phyloP scores from a whole-genome alignment of 2,888 invertebrate species.

The Noctuana brunneofusca region DNA sequence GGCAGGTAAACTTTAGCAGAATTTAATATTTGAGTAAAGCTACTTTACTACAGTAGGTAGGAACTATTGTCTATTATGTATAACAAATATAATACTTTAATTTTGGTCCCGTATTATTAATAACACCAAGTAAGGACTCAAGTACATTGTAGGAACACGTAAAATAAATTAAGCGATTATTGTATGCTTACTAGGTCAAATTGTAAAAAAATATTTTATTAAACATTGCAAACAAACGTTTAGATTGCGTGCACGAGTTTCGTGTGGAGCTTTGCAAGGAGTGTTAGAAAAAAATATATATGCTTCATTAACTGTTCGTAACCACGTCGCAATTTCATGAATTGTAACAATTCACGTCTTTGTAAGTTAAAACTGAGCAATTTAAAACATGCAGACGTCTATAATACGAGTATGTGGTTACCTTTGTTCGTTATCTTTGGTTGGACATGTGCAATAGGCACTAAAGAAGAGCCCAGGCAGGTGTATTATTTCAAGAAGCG shows the following conservation, averaged over 20 bases:
- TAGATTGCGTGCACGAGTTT: conserved; percentile 22
- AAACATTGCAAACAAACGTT: conserved; percentile 15
- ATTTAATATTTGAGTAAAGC: too few relatives aligned
- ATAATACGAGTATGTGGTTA: too few relatives aligned
- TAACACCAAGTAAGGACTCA: too few relatives aligned
- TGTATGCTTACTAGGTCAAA: background rate
- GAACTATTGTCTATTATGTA: too few relatives aligned
- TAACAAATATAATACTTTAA: too few relatives aligned
- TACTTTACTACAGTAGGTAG: too few relatives aligned
- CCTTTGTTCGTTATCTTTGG: too few relatives aligned
- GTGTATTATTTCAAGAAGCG: too few relatives aligned
- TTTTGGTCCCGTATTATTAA: too few relatives aligned
- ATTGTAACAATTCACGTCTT: conserved; percentile 21
- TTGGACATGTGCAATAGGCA: too few relatives aligned
- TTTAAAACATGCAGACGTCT: background rate
- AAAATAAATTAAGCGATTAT: conserved; percentile 4
- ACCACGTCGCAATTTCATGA: conserved; percentile 1
- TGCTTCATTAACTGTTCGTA: conserved; percentile 14
- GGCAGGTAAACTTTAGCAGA: too few relatives aligned
- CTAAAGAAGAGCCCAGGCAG: too few relatives aligned
- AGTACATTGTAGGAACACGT: background rate
- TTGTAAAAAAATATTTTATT: background rate
- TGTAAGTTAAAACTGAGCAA: background rate
- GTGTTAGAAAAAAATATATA: conserved; percentile 17
- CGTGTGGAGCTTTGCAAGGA: conserved; percentile 12